Percentiles rank a stretch among this genome's conserved stretches.
These are phyloP conservation scores for Eutrigla gurnardus DNA, from an alignment of 2,797 vertebrate species.

Conservation along the genomic window DNA sequence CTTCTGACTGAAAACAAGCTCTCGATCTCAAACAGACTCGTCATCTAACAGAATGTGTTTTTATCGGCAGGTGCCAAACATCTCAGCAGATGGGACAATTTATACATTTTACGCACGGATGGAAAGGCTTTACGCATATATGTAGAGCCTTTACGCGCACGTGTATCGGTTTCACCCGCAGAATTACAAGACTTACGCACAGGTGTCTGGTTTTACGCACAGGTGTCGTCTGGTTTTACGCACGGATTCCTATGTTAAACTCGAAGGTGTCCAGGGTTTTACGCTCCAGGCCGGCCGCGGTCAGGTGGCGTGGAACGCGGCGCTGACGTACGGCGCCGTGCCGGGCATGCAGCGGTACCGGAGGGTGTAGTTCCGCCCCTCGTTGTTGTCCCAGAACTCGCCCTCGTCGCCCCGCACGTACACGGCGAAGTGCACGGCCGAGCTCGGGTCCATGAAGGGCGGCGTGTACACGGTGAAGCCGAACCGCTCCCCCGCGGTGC, in stretches of 20 bases:
- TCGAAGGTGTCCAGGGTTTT: background rate
- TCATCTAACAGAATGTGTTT: background rate
- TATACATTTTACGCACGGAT: constrained; percentile 3
- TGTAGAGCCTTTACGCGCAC: background rate
- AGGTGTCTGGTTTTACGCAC: background rate
- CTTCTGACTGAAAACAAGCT: background rate
- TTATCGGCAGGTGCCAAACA: background rate
- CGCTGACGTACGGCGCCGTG: constrained; percentile 22
- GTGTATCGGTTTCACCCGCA: background rate
- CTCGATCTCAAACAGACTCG: background rate
- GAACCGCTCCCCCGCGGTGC: constrained; percentile 74
- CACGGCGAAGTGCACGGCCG: constrained; percentile 88
- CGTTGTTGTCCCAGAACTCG: constrained; percentile 95
- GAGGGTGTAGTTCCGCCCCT: constrained; percentile 88
- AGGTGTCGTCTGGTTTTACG: background rate
- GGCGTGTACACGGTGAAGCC: constrained; percentile 87
- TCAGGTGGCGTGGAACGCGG: constrained; percentile 52
- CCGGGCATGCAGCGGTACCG: constrained; percentile 62
- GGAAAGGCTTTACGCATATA: background rate
- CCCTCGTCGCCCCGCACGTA: constrained; percentile 83
- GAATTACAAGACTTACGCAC: background rate
- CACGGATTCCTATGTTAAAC: background rate
- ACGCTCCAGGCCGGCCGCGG: background rate
- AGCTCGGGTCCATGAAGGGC: constrained; percentile 77
- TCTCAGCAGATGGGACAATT: background rate